These are phyloP conservation scores for Orgyia antiqua DNA, from an alignment of 2,888 invertebrate genomes.

Conservation along the genomic window DNA sequence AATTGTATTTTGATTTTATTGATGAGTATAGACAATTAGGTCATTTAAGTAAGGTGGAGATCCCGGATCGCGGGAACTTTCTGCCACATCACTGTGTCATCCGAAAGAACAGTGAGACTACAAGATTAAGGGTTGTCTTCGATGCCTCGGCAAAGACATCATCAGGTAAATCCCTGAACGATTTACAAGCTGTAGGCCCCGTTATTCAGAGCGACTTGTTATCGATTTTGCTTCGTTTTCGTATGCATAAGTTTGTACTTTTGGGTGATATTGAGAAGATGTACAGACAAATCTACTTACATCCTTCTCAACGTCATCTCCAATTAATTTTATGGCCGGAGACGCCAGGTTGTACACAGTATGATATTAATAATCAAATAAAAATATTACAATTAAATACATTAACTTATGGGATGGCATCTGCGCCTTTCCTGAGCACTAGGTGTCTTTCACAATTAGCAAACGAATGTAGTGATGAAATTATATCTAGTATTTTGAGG, in stretches of 20 bases:
- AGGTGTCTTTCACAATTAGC: conserved; percentile 14
- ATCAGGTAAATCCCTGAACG: conserved; percentile 15
- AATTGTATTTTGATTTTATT: too few species aligned
- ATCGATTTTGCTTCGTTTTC: conserved; percentile 13
- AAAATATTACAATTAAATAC: too few species aligned
- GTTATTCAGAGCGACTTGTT: conserved; percentile 15
- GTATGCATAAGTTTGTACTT: conserved; percentile 9
- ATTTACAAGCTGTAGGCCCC: conserved; percentile 13
- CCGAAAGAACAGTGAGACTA: conserved; percentile 11
- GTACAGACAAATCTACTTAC: background rate
- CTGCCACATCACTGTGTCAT: conserved; percentile 22
- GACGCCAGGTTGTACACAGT: too few species aligned
- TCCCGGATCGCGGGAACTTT: too few species aligned
- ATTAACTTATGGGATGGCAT: conserved; percentile 1
- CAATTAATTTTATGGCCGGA: too few species aligned
- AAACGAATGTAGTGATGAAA: conserved; percentile 8
- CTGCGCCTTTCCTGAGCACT: conserved; percentile 8
- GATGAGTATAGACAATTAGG: too few species aligned
- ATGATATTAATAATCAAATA: too few species aligned
- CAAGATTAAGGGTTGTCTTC: conserved; percentile 18
- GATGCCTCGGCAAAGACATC: conserved; percentile 6
- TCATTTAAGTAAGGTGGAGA: too few species aligned
- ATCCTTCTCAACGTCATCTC: too few species aligned
- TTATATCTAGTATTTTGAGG: too few species aligned
- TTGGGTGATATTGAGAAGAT: conserved; percentile 12